Conservation (phyloP, 1,140 invertebrate species). For the Platyura marginata region DNA sequence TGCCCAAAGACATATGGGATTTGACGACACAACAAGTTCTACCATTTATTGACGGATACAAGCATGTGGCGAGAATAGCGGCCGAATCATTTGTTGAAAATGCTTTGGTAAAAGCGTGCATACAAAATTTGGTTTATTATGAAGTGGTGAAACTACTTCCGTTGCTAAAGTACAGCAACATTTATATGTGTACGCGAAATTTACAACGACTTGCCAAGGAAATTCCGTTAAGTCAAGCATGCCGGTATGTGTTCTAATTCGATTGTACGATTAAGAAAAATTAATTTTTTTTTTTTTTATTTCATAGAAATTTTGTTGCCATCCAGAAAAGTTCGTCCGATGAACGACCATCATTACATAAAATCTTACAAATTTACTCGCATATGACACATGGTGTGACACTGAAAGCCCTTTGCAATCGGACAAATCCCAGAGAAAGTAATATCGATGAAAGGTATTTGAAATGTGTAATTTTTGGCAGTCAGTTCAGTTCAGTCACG, state of each 20-base stretch:
- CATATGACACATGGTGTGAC: conserved; percentile 70
- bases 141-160: conserved; percentile 57
- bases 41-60: conserved; percentile 80
- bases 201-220: conserved; percentile 53
- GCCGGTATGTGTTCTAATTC: conserved; percentile 39
- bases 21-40: conserved; percentile 80
- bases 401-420: conserved; percentile 63
- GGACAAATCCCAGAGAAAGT: conserved; percentile 26
- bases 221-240: conserved; percentile 49
- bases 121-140: conserved; percentile 79
- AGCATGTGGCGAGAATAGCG: conserved; percentile 71
- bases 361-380: conserved; percentile 66
- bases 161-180: conserved; percentile 86
- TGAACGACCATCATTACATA: conserved; percentile 41
- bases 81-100: conserved; percentile 78
- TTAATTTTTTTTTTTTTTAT: conserved; percentile 5
- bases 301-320: conserved; percentile 1
- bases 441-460: conserved; percentile 9
- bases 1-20: conserved; percentile 55
- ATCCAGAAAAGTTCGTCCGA: conserved; percentile 10
- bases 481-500: conserved; percentile 30
- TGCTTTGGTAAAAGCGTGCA: conserved; percentile 82
- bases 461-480: neutral
- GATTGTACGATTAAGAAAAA: neutral
- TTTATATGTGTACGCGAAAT: conserved; percentile 75